Conservation (phyloP, 2,113 vertebrate genomes). For the Brachionichthys hirsutus region DNA sequence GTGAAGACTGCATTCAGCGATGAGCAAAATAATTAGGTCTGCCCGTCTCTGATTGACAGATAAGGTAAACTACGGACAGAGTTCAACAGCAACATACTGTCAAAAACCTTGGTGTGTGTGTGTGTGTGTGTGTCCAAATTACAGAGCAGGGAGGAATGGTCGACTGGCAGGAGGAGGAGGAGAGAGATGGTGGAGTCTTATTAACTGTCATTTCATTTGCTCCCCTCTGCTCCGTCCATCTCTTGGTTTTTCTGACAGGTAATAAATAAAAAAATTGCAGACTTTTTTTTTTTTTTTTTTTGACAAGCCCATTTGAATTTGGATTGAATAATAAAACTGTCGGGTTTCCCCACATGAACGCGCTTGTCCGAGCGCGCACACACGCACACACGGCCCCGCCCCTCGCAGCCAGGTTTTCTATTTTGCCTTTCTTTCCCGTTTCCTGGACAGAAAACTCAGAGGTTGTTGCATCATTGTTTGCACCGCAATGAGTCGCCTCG, state of each 20-base stretch:
- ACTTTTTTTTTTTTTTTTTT: no score
- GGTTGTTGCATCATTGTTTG: conserved; percentile 35
- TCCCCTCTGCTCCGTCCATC: conserved; percentile 58
- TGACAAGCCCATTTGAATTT: conserved; percentile 78
- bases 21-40: conserved; percentile 59
- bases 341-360: conserved; percentile 55
- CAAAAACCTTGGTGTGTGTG: conserved; percentile 43
- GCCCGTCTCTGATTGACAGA: conserved; percentile 59
- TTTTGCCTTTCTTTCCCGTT: background rate
- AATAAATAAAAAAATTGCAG: conserved; percentile 69
- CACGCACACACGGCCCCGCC: conserved; percentile 38
- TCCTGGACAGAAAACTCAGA: background rate
- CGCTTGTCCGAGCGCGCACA: conserved; percentile 58
- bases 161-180: conserved; percentile 28
- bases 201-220: conserved; percentile 73
- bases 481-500: conserved; percentile 31
- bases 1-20: conserved; percentile 37
- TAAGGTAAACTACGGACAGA: conserved; percentile 54
- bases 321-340: conserved; percentile 73
- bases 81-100: conserved; percentile 63
- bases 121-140: conserved; percentile 36
- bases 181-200: conserved; percentile 54
- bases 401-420: conserved; percentile 24
- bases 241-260: conserved; percentile 71
- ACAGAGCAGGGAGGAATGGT: conserved; percentile 24